Percentiles rank a stretch among this genome's conserved stretches.
These are phyloP conservation scores for Lagopus muta DNA, from an alignment of 2,113 vertebrate species.

Conservation along the genomic window DNA sequence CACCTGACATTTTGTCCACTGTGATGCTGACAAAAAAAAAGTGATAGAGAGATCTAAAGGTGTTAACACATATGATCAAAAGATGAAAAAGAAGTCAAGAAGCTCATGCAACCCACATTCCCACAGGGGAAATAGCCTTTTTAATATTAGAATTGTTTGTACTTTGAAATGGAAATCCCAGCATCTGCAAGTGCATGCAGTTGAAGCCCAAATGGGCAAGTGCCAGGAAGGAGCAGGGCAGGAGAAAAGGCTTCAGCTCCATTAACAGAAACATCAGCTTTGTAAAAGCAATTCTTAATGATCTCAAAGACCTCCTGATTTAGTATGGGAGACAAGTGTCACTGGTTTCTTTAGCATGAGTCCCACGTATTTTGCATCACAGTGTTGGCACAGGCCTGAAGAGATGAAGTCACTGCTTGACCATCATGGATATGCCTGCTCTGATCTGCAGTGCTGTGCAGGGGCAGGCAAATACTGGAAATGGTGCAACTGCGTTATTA, in stretches of 20 bases:
- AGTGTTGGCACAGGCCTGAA: constrained; percentile 45
- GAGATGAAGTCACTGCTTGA: constrained; percentile 63
- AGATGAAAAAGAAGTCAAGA: constrained; percentile 48
- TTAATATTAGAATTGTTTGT: constrained; percentile 63
- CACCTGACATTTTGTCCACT: constrained; percentile 62
- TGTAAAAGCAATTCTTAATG: constrained; percentile 31
- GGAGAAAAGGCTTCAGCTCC: constrained; percentile 25
- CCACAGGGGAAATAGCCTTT: constrained; percentile 37
- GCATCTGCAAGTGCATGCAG: constrained; percentile 25
- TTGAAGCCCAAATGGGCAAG: constrained; percentile 34
- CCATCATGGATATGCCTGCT: constrained; percentile 28
- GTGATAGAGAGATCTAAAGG: constrained; percentile 36
- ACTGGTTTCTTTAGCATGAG: constrained; percentile 37
- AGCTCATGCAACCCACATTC: constrained; percentile 28
- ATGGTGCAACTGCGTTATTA: constrained; percentile 57
- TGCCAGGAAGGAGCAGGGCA: constrained; percentile 17
- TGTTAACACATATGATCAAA: constrained; percentile 26
- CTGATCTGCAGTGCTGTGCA: constrained; percentile 19
- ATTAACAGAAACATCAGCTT: constrained; percentile 10
- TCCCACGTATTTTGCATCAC: constrained; percentile 26
- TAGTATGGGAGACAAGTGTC: constrained; percentile 11
- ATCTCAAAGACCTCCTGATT: constrained; percentile 30
- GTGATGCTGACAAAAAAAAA: constrained; percentile 7
- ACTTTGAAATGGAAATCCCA: constrained; percentile 69
- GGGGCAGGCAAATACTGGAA: constrained; percentile 53